Conservation (phyloP, 2,113 vertebrate genomes). For the Siniperca knerii region DNA sequence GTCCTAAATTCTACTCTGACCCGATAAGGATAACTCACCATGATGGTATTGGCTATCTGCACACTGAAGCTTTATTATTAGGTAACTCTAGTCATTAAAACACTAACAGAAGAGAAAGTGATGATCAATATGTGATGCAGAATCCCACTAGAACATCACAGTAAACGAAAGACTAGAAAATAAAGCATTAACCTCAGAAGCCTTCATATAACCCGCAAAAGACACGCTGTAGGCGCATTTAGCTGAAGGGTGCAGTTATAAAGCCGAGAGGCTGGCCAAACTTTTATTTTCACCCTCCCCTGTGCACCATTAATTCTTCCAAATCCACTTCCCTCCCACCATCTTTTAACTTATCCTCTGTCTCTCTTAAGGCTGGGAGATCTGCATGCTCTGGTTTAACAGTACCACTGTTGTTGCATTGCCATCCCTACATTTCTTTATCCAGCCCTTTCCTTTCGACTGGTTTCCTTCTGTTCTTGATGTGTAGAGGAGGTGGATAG, state of each 20-base stretch:
- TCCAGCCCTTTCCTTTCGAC: conserved; percentile 2
- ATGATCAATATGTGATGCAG: conserved; percentile 47
- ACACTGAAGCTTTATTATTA: conserved; percentile 24
- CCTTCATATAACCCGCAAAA: conserved; percentile 44
- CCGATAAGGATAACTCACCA: neutral
- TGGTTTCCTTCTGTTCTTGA: conserved; percentile 40
- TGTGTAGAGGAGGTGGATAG: conserved; percentile 55
- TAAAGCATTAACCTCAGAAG: conserved; percentile 54
- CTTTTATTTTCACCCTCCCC: conserved; percentile 56
- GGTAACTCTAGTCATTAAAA: conserved; percentile 33
- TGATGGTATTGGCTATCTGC: conserved; percentile 4
- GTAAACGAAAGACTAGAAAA: conserved; percentile 46
- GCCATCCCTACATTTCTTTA: conserved; percentile 33
- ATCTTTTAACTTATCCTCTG: conserved; percentile 47
- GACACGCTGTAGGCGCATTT: conserved; percentile 58
- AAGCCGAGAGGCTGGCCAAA: conserved; percentile 57
- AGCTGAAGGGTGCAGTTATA: conserved; percentile 50
- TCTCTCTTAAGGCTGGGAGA: conserved; percentile 36
- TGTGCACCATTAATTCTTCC: conserved; percentile 61
- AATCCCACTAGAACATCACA: conserved; percentile 27
- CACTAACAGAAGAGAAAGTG: conserved; percentile 29
- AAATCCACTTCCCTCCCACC: conserved; percentile 59
- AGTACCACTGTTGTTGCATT: conserved; percentile 47
- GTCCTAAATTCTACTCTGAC: neutral
- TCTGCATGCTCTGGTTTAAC: conserved; percentile 44